Base-by-base conservation (phyloP, 2,888 invertebrate species). In the Polymixis lichenea region DNA sequence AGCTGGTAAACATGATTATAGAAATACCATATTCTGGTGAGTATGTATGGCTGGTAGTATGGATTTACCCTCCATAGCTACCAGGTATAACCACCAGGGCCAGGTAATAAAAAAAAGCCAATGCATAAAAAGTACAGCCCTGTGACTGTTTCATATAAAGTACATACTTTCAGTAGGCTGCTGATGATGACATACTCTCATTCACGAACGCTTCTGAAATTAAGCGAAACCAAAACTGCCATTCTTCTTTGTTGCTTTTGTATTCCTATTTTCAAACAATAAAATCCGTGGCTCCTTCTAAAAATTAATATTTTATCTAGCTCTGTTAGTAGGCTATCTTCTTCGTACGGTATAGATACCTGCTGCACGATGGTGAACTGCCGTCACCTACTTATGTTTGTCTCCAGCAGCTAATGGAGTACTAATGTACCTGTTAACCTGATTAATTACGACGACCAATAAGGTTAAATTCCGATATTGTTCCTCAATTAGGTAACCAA, bases 391-490 rank as follows among this genome's bases (percentile, higher is more conserved):
- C 2, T 17, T 11, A 17, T 46, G 8, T 53, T 38, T 68, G 58
- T 32, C 15, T 22, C 49, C 25, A 60, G 25, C 46, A 49, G 17
- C 7, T 28, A 15, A 68, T 53, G 19, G 17, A 49, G 9, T 46
- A 53, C 56, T 67, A 32, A 68, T 67, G 32, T 53, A 53, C 75
- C n/a, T 62, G n/a, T 76, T 76, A 80, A 71, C 76, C 49, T 58
- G 38, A 64, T 67, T 58, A 81, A 71, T 75, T 75, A 75, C 43
- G n/a, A 6, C 17, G 11, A 25, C 5, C 22, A 74, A 60, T 64
- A n/a, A 60, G 51, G 46, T 75, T 53, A 75, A 61, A 70, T 62
- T 70, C n/a, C 43, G 28, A 49, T 60, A 80, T 15, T 49, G 73
- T 53, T 73, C 43, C 38, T 28, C 53, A 58, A 68, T 80, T 68